Percentiles rank a stretch among this genome's conserved stretches.
These are phyloP conservation scores for Periophthalmodon schlosseri DNA, from an alignment of 2,113 vertebrate species.

Conservation along the genomic window DNA sequence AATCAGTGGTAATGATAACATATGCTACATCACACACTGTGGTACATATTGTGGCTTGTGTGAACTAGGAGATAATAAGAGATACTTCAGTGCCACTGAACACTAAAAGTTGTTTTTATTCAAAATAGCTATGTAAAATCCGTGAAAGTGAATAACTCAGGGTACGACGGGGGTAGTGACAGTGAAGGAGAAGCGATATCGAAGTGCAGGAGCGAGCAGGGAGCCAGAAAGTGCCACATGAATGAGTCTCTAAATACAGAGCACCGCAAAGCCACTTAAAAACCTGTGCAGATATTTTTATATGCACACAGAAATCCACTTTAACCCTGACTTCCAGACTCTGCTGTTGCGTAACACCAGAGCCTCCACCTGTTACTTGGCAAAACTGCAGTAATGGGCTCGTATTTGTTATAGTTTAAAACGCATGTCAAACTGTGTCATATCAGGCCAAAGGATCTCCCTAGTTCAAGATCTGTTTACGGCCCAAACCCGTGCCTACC, in stretches of 20 bases:
- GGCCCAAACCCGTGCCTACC: background rate
- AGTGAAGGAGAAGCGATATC: conserved; percentile 39
- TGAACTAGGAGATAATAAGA: background rate
- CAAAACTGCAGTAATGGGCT: conserved; percentile 8
- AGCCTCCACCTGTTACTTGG: conserved; percentile 29
- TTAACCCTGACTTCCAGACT: conserved; percentile 15
- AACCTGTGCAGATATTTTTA: conserved; percentile 71
- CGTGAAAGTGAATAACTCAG: conserved; percentile 18
- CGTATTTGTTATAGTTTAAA: conserved; percentile 16
- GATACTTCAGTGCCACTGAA: background rate
- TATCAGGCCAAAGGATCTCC: conserved; percentile 10
- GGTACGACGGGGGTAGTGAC: conserved; percentile 17
- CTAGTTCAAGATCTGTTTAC: conserved; percentile 8
- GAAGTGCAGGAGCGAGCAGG: conserved; percentile 17
- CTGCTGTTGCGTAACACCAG: conserved; percentile 11
- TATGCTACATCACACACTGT: conserved; percentile 8
- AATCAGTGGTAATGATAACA: background rate
- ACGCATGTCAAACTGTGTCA: background rate
- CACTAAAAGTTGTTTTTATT: background rate
- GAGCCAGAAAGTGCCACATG: conserved; percentile 61
- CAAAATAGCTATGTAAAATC: background rate
- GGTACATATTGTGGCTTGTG: background rate
- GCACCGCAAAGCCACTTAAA: conserved; percentile 77
- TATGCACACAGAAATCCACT: conserved; percentile 37
- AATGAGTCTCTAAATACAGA: conserved; percentile 74